Base-by-base conservation (phyloP, 2,888 invertebrate species). In the Trichacis sp. region DNA sequence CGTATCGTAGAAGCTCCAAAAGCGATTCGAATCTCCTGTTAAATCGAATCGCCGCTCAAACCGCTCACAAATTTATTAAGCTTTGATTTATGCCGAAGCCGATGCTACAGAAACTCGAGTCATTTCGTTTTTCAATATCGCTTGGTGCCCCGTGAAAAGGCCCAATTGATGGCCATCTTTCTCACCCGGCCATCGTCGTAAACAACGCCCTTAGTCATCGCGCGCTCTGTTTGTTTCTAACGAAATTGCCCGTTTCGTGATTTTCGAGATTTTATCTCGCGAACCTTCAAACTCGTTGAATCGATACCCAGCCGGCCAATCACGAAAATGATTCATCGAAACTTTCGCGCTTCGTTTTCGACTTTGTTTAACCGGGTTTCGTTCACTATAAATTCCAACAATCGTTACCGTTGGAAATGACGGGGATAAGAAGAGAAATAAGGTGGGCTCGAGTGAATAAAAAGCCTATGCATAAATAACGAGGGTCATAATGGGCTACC, bases 11-110 rank as follows among this genome's bases (percentile, higher is more conserved):
- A 61, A 64, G 58, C 64, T 64, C 42, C 36, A 58, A 56, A 62
- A 62, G 57, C 55, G 61, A 62, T 68, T 64, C 56, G 43, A 46
- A 64, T 64, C 59, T 59, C 40, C 51, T 64, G 52, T 68, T 68
- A 62, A 52, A 15, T 42, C 57, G 54, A 58, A 60, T 56, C 57
- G 54, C 42, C 42, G 42, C 42, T 42, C 17, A 4, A 42, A 17
- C 42, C 6, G 9, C 42, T 42, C 42, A 42, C 42, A 18, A 64
- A 68, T 68, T 68, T 68, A 68, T 68, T 61, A 68, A 64, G 51
- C 61, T 58, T 51, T 55, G 48, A 57, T 64, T 64, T 61, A 61
- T 64, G 61, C 53, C 50, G 33, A 63, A 64, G 56, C 43, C 50
- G 47, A 68, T 24, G 24, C 33, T 33, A n/a, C 33, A n/a, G 33